Evolutionary conservation across 2,797 vertebrate genomes (phyloP), one percentile per base, ranked within the genome.

Genomic region (Falco peregrinus): DNA sequence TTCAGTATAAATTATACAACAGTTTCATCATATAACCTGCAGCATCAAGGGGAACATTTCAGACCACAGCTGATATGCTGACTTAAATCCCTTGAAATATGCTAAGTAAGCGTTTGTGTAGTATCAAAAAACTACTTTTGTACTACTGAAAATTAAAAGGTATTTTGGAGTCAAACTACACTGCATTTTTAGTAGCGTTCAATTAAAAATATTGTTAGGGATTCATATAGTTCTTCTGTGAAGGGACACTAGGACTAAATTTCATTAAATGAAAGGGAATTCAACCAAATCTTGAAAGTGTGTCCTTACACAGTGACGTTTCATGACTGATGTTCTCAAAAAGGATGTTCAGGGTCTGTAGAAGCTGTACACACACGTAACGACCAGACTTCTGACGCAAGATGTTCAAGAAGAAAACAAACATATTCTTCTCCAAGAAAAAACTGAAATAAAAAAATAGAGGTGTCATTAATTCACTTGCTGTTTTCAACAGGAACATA

Each of bases 361-460:
- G 98, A 88, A 99, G 99, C 95, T 99, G 99, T 33, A 99, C 99
- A 25, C 99, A 99, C n/a, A 99, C 99, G 0, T 99, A 99, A 56
- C 99, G 99, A 35, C 99, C 99, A 1, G 99, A 99, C 89, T 99
- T 99, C 98, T 99, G 99, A 15, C 99, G 99, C 59, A 99, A 97
- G 95, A 99, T 99, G 98, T 99, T 99, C 97, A 99, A 96, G 97
- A 99, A 99, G 98, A 99, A 99, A 67, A 99, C 99, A 97, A 99
- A 99, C 99, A 99, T 99, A 96, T 99, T 99, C 98, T 99, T 99
- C 98, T 99, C 99, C 98, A 99, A 97, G 97, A 99, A 99, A 98
- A 99, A 99, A 97, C 99, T 99, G 95, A 35, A 97, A 97, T 41
- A 82, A 76, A 97, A 83, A 76, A 97, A 90, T 1, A 56, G 48